These are phyloP conservation scores for Ceyx margarethae DNA, from an alignment of 2,113 vertebrate species.

Conservation along the genomic window DNA sequence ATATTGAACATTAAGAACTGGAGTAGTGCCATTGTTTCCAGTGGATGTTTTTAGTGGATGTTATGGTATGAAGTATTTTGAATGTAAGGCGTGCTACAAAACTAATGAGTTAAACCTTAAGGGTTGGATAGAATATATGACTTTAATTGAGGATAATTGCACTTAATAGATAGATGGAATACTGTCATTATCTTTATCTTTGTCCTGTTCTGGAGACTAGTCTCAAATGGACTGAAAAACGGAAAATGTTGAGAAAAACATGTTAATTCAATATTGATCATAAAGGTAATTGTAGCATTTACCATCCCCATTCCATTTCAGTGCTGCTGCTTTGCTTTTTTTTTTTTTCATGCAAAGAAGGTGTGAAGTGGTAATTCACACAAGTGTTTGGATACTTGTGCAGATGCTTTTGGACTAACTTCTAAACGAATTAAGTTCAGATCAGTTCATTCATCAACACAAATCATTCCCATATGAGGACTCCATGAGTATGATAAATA, in stretches of 20 bases:
- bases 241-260: neutral
- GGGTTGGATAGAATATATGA: neutral
- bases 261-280: neutral
- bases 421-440: neutral
- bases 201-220: neutral
- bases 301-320: neutral
- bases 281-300: neutral
- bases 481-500: neutral
- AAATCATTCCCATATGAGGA: constrained; percentile 20
- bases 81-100: neutral
- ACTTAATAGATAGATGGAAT: neutral
- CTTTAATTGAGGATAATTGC: neutral
- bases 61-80: neutral
- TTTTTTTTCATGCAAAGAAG: neutral
- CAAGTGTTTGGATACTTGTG: neutral
- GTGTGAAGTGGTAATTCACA: neutral
- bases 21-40: neutral
- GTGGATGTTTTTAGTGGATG: neutral
- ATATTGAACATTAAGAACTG: neutral
- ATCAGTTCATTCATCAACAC: neutral
- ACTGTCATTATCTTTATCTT: neutral
- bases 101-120: neutral
- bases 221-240: neutral
- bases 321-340: no score
- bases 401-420: neutral